Percentiles rank a stretch among this genome's conserved stretches.
Conservation (phyloP, 2,113 vertebrate genomes). For the Indicator indicator region DNA sequence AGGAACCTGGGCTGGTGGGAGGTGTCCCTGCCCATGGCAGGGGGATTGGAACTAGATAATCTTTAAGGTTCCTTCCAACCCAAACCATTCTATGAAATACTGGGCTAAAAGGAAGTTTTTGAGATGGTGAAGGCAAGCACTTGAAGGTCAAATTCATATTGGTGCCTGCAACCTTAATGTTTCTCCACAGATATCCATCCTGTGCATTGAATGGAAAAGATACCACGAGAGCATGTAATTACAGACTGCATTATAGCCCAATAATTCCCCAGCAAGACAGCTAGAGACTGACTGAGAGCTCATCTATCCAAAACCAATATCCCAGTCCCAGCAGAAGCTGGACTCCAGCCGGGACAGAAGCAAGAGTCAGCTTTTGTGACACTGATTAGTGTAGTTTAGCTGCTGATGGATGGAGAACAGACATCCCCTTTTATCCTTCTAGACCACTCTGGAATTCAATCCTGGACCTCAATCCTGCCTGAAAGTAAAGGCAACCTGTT, state of each 20-base stretch:
- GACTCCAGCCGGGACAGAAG: background rate
- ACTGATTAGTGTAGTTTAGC: background rate
- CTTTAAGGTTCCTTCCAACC: too few species aligned
- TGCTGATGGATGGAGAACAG: background rate
- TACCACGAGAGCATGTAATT: conserved; percentile 32
- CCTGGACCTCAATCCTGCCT: background rate
- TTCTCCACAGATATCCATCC: background rate
- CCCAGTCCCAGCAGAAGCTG: conserved; percentile 14
- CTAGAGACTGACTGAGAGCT: background rate
- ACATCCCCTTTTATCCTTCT: background rate
- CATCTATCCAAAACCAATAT: conserved; percentile 47
- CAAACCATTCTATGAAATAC: too few species aligned
- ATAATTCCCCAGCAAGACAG: conserved; percentile 41
- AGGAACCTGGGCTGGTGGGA: too few species aligned
- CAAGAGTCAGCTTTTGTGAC: background rate
- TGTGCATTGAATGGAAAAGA: background rate
- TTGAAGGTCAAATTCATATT: background rate
- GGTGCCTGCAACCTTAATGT: background rate
- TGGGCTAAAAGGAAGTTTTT: background rate
- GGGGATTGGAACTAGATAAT: too few species aligned
- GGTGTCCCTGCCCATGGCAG: too few species aligned
- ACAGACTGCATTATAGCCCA: conserved; percentile 7
- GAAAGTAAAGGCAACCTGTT: background rate
- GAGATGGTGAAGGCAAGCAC: background rate
- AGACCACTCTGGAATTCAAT: background rate